A percentile compares a stretch with the other conserved stretches of the same genome.
These are phyloP conservation scores for Epinephelus awoara DNA, from an alignment of 2,797 vertebrate species.

Conservation along the genomic window DNA sequence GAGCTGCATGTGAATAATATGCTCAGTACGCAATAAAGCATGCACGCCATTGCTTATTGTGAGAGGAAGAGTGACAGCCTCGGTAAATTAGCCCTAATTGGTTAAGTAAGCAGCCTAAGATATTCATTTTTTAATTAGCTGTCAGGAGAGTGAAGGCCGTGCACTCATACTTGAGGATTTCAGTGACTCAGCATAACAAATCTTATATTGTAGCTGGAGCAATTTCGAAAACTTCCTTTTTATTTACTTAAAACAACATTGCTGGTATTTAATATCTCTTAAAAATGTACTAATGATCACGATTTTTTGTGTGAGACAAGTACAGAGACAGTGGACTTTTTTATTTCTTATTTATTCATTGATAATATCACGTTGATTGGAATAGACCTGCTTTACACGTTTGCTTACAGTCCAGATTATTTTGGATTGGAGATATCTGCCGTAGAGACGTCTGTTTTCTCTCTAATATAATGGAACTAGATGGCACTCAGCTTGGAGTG, in stretches of 20 bases:
- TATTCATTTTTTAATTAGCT: background rate
- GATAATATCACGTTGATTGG: background rate
- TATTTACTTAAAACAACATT: background rate
- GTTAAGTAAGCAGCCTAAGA: constrained; percentile 18
- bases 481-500: too few relatives aligned
- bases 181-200: background rate
- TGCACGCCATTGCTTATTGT: background rate
- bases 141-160: background rate
- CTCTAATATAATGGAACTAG: too few relatives aligned
- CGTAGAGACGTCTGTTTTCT: too few relatives aligned
- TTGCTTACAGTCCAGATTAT: too few relatives aligned
- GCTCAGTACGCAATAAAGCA: background rate
- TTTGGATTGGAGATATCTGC: too few relatives aligned
- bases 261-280: background rate
- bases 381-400: background rate
- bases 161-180: background rate
- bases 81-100: constrained; percentile 7
- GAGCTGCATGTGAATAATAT: background rate
- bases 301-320: background rate
- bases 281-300: background rate
- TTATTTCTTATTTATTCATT: too few relatives aligned
- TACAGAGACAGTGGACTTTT: too few relatives aligned
- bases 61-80: background rate
- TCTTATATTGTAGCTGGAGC: background rate
- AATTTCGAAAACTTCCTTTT: background rate